Percentiles rank a stretch among this genome's conserved stretches.
Evolutionary conservation across 2,797 vertebrate species (phyloP).

Genomic region (Pangasius krempfi): DNA sequence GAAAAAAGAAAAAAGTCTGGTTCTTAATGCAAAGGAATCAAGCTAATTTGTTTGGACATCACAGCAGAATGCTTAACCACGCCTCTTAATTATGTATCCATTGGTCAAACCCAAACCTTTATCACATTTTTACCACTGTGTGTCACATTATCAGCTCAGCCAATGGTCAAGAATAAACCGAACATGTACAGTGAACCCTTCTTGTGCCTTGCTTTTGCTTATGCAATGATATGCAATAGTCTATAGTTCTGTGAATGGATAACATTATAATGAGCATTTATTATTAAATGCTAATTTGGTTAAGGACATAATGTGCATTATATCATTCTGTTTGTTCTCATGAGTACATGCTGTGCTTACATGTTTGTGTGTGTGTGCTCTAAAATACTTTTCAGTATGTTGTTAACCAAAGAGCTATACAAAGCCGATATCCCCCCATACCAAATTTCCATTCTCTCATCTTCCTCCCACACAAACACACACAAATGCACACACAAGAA

Average conservation of each 20-base stretch:
- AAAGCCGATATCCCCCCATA: constrained; percentile 55
- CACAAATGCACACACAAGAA: constrained; percentile 62
- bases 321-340: background rate
- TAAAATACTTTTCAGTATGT: constrained; percentile 30
- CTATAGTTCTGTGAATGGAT: background rate
- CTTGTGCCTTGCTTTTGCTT: background rate
- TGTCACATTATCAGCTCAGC: background rate
- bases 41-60: background rate
- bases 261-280: background rate
- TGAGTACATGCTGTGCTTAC: background rate
- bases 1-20: background rate
- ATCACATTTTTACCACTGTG: background rate
- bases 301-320: background rate
- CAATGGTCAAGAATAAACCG: background rate
- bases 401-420: constrained; percentile 38
- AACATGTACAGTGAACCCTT: background rate
- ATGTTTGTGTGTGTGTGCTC: constrained; percentile 39
- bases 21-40: background rate
- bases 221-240: background rate
- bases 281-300: background rate
- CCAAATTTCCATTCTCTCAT: constrained; percentile 76
- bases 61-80: background rate
- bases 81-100: background rate
- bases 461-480: constrained; percentile 79
- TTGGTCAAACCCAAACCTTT: background rate